Conservation (phyloP, 2,888 invertebrate species). For the Clepsis dumicolana region DNA sequence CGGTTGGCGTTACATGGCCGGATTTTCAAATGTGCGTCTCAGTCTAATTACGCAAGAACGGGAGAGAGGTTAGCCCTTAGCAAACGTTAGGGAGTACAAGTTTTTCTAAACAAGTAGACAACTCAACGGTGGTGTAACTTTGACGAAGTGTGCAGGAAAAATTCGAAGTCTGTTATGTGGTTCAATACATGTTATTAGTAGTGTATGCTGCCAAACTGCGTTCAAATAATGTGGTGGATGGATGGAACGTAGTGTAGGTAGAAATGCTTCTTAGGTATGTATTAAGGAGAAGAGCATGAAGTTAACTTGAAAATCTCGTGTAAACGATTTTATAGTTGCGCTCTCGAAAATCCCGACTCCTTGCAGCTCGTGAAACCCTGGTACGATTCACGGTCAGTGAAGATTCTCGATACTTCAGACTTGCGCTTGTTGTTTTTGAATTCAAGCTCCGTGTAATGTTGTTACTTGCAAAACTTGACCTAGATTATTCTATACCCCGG, state of each 20-base stretch:
- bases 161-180: too few species aligned
- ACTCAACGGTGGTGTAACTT: too few species aligned
- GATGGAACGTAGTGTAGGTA: not conserved
- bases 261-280: not conserved
- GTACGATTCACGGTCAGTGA: conserved; percentile 24
- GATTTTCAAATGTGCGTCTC: not conserved
- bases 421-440: conserved; percentile 3
- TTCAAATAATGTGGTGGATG: too few species aligned
- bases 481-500: not conserved
- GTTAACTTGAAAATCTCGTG: not conserved
- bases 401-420: not conserved
- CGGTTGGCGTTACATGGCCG: not conserved
- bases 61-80: too few species aligned
- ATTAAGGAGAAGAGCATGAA: not conserved
- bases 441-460: conserved; percentile 11
- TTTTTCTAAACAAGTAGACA: too few species aligned
- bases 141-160: too few species aligned
- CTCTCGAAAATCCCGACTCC: conserved; percentile 17
- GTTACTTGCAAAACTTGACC: conserved; percentile 6
- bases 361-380: conserved; percentile 20
- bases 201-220: not conserved
- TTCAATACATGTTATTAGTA: too few species aligned
- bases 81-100: too few species aligned
- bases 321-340: not conserved
- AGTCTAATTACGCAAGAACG: too few species aligned